Evolutionary conservation across 1,140 invertebrate genomes (phyloP), one percentile per base, ranked within the genome.

Genomic region (Trichonephila clavipes): DNA sequence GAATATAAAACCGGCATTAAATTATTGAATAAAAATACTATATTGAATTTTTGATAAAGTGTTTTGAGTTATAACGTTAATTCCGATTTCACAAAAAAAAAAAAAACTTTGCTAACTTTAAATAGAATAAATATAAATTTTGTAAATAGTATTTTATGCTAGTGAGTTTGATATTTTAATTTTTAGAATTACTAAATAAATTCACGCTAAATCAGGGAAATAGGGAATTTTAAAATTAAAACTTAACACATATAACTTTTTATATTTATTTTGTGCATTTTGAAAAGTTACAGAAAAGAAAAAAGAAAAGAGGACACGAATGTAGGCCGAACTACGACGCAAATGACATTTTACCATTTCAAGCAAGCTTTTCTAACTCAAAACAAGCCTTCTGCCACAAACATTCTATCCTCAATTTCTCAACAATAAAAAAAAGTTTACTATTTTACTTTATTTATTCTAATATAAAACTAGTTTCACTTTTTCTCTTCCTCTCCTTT

Each of bases 401-500:
- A 87, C n/a, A 62, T 64, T 87, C 85, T 87, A 87, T 28, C 28
- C 85, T 64, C 58, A 24, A 87, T 87, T 87, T 61, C 59, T 64
- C 82, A 51, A 85, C 2, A 40, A 2, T 1, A 40, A 40, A 40
- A 40, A 40, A 85, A 59, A 59, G 21, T 58, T 59, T 62, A 62
- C 59, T 10, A 34, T 64, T 87, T 62, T 40, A 21, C 19, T 87
- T 87, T 64, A n/a, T 87, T 87, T 77, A 16, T 64, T 87, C 19
- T 58, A 51, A 40, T 64, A 51, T 51, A 40, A 40, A 62, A 87
- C 85, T 87, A 12, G 58, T 87, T 64, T 58, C 59, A 87, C n/a
- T 21, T 59, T 62, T 28, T 40, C 1, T 51, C 18, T 58, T 51
- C 10, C 12, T 83, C 21, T 58, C n/a, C 12, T 58, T 83, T 59